These are phyloP conservation scores for Leucophora obtusa DNA, from an alignment of 2,888 invertebrate genomes.

Conservation along the genomic window DNA sequence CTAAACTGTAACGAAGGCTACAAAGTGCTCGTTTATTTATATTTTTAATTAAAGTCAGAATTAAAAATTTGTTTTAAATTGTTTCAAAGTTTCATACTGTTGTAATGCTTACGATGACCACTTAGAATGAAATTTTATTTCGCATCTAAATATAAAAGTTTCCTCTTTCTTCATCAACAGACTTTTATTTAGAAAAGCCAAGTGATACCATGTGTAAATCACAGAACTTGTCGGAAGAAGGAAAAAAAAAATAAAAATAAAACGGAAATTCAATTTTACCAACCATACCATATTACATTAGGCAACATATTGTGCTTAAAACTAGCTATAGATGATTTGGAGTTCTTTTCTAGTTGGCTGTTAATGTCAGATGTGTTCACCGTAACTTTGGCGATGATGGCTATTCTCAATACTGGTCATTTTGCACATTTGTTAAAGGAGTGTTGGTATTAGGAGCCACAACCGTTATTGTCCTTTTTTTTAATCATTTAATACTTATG, in stretches of 20 bases:
- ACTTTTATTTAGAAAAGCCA: not conserved
- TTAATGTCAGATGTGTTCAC: conserved; percentile 37
- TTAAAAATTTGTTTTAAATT: conserved; percentile 35
- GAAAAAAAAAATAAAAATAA: conserved; percentile 30
- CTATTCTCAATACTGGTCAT: conserved; percentile 30
- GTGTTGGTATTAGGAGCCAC: conserved; percentile 23
- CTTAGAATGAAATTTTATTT: not conserved
- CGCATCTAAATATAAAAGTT: too few species aligned
- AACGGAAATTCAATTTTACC: conserved; percentile 60
- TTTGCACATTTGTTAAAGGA: conserved; percentile 35
- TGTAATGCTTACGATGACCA: conserved; percentile 20
- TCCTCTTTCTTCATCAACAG: conserved; percentile 4
- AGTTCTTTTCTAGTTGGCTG: conserved; percentile 21
- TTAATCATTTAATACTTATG: conserved; percentile 49
- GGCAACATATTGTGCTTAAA: not conserved
- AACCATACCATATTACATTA: not conserved
- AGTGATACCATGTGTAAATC: not conserved
- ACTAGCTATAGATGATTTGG: not conserved
- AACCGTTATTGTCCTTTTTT: conserved; percentile 27
- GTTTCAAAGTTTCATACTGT: not conserved
- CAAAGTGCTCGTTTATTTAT: too few species aligned
- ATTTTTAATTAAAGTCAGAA: conserved; percentile 55
- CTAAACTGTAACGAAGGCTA: too few species aligned
- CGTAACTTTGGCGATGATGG: conserved; percentile 8
- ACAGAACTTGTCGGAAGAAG: conserved; percentile 27